phyloP scores from a whole-genome alignment of 2,888 invertebrate species.

The Ennomos quercinarius region DNA sequence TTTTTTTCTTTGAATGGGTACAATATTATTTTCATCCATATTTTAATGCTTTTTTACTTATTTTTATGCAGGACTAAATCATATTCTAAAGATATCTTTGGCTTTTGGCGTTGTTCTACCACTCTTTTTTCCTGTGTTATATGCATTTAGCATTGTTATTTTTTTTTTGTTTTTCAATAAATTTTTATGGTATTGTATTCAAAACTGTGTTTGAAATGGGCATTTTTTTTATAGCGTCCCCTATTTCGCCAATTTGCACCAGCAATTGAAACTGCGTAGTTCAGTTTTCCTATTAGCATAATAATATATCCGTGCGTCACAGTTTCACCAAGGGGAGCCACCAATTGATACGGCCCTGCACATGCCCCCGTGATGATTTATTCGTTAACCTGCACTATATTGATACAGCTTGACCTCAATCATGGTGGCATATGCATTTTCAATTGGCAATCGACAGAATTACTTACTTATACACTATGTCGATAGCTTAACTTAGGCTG shows the following conservation, averaged over 20 bases:
- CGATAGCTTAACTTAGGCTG: conserved; percentile 11
- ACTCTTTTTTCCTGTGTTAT: no score
- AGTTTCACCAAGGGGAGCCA: conserved; percentile 53
- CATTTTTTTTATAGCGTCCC: not conserved
- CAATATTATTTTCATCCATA: no score
- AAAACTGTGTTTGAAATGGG: no score
- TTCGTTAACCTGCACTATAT: conserved; percentile 76
- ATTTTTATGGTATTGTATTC: no score
- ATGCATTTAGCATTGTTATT: no score
- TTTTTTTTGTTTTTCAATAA: no score
- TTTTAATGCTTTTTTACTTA: no score
- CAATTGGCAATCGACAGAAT: conserved; percentile 54
- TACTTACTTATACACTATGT: no score
- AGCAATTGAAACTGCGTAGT: conserved; percentile 43
- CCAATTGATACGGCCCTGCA: conserved; percentile 80
- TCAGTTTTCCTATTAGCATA: conserved; percentile 46
- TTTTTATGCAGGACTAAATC: no score
- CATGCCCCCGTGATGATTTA: conserved; percentile 72
- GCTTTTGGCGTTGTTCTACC: no score
- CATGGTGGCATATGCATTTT: conserved; percentile 48
- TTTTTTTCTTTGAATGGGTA: conserved; percentile 8
- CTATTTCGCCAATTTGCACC: conserved; percentile 28
- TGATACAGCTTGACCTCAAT: conserved; percentile 75
- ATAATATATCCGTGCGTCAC: conserved; percentile 46
- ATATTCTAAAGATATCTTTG: no score